Conservation (phyloP, 2,888 invertebrate genomes). For the Drosophila ustulata region DNA sequence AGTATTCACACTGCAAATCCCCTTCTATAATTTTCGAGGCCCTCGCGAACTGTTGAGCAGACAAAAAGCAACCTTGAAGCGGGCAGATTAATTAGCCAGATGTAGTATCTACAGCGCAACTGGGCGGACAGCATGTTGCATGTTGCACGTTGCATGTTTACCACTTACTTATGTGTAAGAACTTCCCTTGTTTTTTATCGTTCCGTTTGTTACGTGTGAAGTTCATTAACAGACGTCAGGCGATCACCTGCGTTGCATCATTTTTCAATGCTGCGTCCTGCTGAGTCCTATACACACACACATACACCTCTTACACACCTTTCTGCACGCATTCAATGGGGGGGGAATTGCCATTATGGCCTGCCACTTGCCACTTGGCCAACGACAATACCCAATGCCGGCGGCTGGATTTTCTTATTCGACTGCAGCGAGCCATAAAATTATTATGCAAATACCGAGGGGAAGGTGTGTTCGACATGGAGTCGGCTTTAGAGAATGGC, state of each 20-base stretch:
- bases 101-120: background rate
- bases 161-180: slow-evolving; percentile 12
- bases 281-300: slow-evolving; percentile 27
- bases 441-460: slow-evolving; percentile 74
- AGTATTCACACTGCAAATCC: background rate
- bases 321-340: background rate
- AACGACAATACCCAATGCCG: slow-evolving; percentile 60
- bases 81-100: slow-evolving; percentile 16
- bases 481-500: background rate
- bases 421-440: slow-evolving; percentile 78
- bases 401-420: slow-evolving; percentile 66
- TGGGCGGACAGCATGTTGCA: slow-evolving; percentile 1
- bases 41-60: background rate
- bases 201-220: slow-evolving; percentile 51
- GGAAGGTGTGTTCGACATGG: slow-evolving; percentile 13
- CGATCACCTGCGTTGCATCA: slow-evolving; percentile 64
- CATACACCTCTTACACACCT: slow-evolving; percentile 5
- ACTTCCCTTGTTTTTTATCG: background rate
- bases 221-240: slow-evolving; percentile 63
- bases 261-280: slow-evolving; percentile 45
- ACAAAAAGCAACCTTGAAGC: background rate
- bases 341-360: slow-evolving; percentile 54
- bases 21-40: background rate
- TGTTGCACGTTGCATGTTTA: slow-evolving; percentile 38
- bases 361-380: slow-evolving; percentile 48